Evolutionary conservation across 2,113 vertebrate species (phyloP), one percentile per base, ranked within the genome.

Genomic region (Caloenas nicobarica): DNA sequence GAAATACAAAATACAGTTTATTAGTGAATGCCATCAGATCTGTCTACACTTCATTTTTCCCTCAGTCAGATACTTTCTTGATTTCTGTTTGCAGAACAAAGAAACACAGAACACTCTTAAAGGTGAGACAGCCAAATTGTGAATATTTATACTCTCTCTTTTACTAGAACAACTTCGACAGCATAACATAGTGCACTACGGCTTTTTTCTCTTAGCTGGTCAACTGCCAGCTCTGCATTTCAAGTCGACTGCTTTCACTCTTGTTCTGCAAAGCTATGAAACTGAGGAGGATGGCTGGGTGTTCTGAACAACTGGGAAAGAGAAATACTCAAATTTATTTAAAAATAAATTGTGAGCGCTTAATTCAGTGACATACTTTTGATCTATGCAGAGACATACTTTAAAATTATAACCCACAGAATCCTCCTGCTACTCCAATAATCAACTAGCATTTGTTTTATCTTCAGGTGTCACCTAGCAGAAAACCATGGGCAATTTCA

Each of bases 401-500:
- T 65, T 13, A 34, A 69, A 71, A 84, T 68, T 16, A 36, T 21
- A 51, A 56, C 34, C 7, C 76, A n/a, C 15, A 17, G 28, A 34
- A 10, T 68, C 78, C 25, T 86, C 29, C 42, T 53, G 42, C 40
- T 62, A 11, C 62, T 92, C 13, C 18, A 29, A 16, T 83, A 57
- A 74, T 23, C 0, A 0, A 2, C 40, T 17, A 79, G 13, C 40
- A 36, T 84, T 81, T 86, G 46, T 58, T 96, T 91, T 76, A 73
- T 48, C 29, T 56, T 48, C 92, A 96, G 95, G 62, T 92, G 44
- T 51, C 16, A 19, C 28, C 83, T 87, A 65, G 64, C 90, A 93
- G 89, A 42, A 69, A 79, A 94, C 64, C 72, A 99, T 99, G 99
- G 99, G 98, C 38, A 99, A 97, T 97, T 99, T 99, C 97, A 98